Conservation (phyloP, 2,888 invertebrate species). For the Drosophila vallismaia region DNA sequence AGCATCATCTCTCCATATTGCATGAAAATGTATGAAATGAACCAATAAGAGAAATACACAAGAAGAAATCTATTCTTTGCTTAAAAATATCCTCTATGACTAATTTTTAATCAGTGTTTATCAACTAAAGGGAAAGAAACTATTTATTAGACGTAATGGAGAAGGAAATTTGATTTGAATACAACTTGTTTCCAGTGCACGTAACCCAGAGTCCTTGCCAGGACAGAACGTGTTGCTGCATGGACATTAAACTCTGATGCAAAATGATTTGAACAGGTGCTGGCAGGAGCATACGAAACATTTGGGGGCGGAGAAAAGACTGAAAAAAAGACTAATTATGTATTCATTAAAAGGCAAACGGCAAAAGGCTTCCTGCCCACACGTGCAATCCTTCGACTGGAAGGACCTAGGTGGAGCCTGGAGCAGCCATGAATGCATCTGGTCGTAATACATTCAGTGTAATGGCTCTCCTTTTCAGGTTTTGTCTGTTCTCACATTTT, state of each 20-base stretch:
- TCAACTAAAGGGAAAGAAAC: too few relatives aligned
- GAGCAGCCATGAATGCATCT: slow-evolving; percentile 35
- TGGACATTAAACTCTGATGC: slow-evolving; percentile 63
- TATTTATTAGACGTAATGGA: too few relatives aligned
- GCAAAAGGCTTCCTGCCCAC: slow-evolving; percentile 38
- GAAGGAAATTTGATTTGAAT: too few relatives aligned
- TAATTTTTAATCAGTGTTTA: too few relatives aligned
- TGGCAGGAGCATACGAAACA: slow-evolving; percentile 4
- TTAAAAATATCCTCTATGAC: too few relatives aligned
- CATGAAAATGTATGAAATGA: slow-evolving; percentile 51
- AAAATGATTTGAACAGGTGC: slow-evolving; percentile 65
- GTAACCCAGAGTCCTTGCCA: neutral
- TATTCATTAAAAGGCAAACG: slow-evolving; percentile 79
- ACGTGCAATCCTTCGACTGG: slow-evolving; percentile 1
- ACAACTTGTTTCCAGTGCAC: neutral
- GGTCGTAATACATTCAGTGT: slow-evolving; percentile 49
- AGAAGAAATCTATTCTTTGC: neutral
- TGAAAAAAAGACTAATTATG: slow-evolving; percentile 77
- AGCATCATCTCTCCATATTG: slow-evolving; percentile 77
- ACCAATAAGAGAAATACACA: slow-evolving; percentile 58
- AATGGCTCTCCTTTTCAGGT: slow-evolving; percentile 41
- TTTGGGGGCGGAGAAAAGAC: slow-evolving; percentile 14
- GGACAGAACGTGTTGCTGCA: slow-evolving; percentile 61
- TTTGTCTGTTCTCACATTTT: slow-evolving; percentile 25
- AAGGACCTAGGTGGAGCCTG: neutral